Evolutionary conservation across 2,113 vertebrate genomes (phyloP), one percentile per base, ranked within the genome.

Genomic region (Coptodon rendalli): DNA sequence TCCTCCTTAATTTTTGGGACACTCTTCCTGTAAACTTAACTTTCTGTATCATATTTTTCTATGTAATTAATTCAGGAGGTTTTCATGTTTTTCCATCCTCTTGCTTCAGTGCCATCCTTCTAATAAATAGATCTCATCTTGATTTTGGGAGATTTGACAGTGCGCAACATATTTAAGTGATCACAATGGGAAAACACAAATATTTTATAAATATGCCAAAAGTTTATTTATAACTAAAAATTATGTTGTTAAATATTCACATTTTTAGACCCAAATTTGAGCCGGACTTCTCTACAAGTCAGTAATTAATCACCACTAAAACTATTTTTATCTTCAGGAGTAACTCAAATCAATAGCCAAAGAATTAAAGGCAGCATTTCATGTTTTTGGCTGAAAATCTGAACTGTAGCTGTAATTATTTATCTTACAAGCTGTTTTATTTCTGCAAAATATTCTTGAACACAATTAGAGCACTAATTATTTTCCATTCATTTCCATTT

Each of bases 91-190:
- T 24, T 24, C 12, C 66, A 71, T 0, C 36, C 36, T 24, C 0
- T 0, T 71, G 36, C 13, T 71, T 66, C 34, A 1, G 34, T 22
- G 63, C 11, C 3, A 8, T 13, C 34, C 16, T 22, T 68, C 34
- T 22, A 40, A 68, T 66, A 13, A 66, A 68, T 14, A 68, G 0
- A 22, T 68, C 34, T 40, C 34, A 22, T 68, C 19, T 68, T 68
- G 63, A 43, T 43, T 71, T 24, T 43, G 66, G 12, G 36, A 71
- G n/a, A 40, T 71, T 6, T 71, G 66, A 71, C 7, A 40, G 34
- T 68, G 19, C 0, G 3, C 34, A 68, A 13, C 34, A 40, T 22
- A 8, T 68, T 38, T 68, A 68, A 38, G 7, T 13, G 34, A 68
- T 68, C 17, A 68, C 22, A 68, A 68, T 1, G 1, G 34, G 61